These are phyloP conservation scores for Brenthis hecate DNA, from an alignment of 2,888 invertebrate species.

Conservation along the genomic window DNA sequence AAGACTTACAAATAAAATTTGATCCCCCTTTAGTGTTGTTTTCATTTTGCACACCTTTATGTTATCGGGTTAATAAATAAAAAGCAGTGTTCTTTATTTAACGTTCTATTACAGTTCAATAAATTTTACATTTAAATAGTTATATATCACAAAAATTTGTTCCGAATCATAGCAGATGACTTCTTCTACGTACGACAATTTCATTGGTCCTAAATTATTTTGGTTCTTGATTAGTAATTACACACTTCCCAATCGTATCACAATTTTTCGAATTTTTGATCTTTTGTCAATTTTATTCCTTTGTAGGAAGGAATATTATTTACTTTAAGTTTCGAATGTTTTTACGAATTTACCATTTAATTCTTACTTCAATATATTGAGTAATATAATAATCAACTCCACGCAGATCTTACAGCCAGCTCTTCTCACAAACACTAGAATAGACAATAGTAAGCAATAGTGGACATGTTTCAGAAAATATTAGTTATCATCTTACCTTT, in stretches of 20 bases:
- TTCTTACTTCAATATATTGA: no score
- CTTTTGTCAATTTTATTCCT: neutral
- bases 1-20: slow-evolving; percentile 14
- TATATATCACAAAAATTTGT: slow-evolving; percentile 61
- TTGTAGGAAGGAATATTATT: neutral
- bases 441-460: slow-evolving; percentile 8
- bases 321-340: no score
- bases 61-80: slow-evolving; percentile 20
- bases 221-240: neutral
- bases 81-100: slow-evolving; percentile 42
- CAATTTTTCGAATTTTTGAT: neutral
- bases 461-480: neutral
- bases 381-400: neutral
- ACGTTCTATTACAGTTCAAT: slow-evolving; percentile 62
- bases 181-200: slow-evolving; percentile 11
- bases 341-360: no score
- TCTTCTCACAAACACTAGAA: neutral
- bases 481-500: neutral
- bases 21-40: slow-evolving; percentile 12
- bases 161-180: slow-evolving; percentile 58
- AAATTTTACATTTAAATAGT: slow-evolving; percentile 53
- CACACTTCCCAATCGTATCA: slow-evolving; percentile 1
- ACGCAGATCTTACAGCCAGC: neutral
- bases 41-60: neutral
- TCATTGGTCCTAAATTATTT: slow-evolving; percentile 40